phyloP scores from a whole-genome alignment of 2,888 invertebrate species.

The Aelia acuminata region DNA sequence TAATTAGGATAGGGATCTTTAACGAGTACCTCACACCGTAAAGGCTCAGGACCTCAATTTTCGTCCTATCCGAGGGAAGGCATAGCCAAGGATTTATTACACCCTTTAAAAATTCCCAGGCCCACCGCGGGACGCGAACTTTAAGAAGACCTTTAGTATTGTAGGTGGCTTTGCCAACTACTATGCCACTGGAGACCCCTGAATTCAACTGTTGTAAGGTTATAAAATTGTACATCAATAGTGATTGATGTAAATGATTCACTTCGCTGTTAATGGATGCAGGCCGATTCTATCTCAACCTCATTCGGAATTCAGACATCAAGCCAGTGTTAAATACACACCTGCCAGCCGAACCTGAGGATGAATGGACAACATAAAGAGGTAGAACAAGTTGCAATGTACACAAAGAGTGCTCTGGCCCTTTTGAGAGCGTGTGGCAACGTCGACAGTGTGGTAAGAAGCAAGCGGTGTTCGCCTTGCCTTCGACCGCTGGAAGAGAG shows the following conservation, averaged over 20 bases:
- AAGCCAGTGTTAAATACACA: neutral
- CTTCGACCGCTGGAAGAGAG: neutral
- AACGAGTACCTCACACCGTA: too few relatives aligned
- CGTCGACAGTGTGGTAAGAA: neutral
- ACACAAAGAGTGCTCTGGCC: slow-evolving; percentile 1
- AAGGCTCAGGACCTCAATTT: too few relatives aligned
- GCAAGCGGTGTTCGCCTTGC: slow-evolving; percentile 33
- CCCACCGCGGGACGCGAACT: too few relatives aligned
- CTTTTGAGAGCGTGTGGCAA: slow-evolving; percentile 19
- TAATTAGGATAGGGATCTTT: too few relatives aligned
- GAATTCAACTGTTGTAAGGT: too few relatives aligned
- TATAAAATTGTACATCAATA: too few relatives aligned
- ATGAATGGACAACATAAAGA: neutral
- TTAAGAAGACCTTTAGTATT: too few relatives aligned
- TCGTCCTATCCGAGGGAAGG: too few relatives aligned
- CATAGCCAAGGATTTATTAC: too few relatives aligned
- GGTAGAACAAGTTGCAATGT: neutral
- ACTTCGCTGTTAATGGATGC: neutral
- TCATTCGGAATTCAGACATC: neutral
- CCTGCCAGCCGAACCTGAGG: neutral
- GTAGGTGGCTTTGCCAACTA: too few relatives aligned
- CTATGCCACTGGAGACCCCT: too few relatives aligned
- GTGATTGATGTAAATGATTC: neutral
- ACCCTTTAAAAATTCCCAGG: too few relatives aligned
- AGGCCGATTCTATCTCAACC: neutral